A percentile compares a stretch with the other conserved stretches of the same genome.
Evolutionary conservation across 2,888 invertebrate species (phyloP).

Genomic region (Keiferia lycopersicella): DNA sequence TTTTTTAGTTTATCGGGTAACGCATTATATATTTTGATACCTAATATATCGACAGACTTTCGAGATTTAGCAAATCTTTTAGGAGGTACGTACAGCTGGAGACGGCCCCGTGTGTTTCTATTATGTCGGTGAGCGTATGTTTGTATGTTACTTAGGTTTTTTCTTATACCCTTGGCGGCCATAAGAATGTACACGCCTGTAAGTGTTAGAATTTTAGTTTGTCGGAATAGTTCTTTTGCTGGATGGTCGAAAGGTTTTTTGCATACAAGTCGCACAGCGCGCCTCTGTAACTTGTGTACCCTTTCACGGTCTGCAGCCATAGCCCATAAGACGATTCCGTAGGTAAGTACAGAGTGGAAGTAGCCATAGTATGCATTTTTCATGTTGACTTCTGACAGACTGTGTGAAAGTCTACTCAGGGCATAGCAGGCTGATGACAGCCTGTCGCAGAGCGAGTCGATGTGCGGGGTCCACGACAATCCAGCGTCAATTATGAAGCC

Average conservation of each 20-base stretch:
- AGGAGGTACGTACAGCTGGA: background rate
- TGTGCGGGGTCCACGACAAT: background rate
- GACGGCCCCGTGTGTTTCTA: background rate
- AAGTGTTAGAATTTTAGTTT: background rate
- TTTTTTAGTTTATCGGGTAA: background rate
- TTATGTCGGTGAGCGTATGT: background rate
- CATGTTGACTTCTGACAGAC: background rate
- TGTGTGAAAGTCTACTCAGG: constrained; percentile 1
- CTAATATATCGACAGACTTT: background rate
- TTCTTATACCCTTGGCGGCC: background rate
- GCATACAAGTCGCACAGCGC: background rate
- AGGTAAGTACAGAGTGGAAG: constrained; percentile 7
- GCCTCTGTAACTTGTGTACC: background rate
- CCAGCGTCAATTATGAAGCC: background rate
- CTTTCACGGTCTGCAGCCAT: background rate
- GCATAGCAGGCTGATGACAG: constrained; percentile 9
- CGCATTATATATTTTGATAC: background rate
- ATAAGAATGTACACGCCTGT: background rate
- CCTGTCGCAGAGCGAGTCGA: background rate
- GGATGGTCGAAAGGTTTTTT: background rate
- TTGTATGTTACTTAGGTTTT: background rate
- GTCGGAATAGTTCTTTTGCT: background rate
- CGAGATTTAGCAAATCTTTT: background rate
- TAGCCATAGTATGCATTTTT: constrained; percentile 14
- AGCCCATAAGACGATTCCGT: background rate